A percentile compares a stretch with the other conserved stretches of the same genome.
phyloP scores from a whole-genome alignment of 2,797 vertebrate genomes.

The Notamacropus eugenii region DNA sequence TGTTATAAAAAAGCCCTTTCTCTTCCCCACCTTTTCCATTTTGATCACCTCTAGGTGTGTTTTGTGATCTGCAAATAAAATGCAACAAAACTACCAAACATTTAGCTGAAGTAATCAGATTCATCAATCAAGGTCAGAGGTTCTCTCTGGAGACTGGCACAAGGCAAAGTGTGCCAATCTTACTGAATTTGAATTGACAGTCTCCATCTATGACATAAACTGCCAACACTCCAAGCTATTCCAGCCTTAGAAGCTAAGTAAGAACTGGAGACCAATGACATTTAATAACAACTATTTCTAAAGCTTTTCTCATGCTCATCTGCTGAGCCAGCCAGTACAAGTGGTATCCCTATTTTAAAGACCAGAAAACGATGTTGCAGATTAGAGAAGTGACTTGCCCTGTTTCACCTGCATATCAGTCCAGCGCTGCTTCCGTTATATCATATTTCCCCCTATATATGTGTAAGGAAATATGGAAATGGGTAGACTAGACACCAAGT shows the following conservation, averaged over 20 bases:
- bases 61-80: neutral
- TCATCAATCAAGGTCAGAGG: neutral
- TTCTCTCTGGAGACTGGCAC: neutral
- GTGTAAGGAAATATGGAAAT: neutral
- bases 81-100: neutral
- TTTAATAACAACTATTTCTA: neutral
- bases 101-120: neutral
- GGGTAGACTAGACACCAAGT: neutral
- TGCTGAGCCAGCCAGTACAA: neutral
- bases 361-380: neutral
- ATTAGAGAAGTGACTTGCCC: neutral
- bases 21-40: neutral
- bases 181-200: neutral
- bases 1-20: neutral
- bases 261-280: neutral
- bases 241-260: neutral
- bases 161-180: neutral
- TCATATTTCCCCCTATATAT: neutral
- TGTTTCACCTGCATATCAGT: neutral
- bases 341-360: neutral
- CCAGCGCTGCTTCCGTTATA: neutral
- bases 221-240: neutral
- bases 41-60: neutral
- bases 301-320: neutral
- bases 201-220: neutral